Percentiles rank a stretch among this genome's conserved stretches.
Conservation (phyloP, 2,113 vertebrate genomes). For the Python bivittatus region DNA sequence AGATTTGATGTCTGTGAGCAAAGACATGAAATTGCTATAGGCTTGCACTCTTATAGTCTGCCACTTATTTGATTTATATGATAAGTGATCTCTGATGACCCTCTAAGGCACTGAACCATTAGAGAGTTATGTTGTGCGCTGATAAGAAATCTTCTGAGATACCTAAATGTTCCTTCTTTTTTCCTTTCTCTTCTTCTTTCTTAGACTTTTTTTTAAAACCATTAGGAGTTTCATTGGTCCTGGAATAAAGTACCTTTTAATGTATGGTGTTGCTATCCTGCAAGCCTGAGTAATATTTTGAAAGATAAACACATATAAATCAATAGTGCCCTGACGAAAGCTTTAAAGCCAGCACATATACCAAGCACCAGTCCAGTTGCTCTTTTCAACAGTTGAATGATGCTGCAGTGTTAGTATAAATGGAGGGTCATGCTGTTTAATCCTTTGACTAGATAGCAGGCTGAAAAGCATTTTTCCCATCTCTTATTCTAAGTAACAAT, state of each 20-base stretch:
- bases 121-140: slow-evolving; percentile 66
- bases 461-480: slow-evolving; percentile 43
- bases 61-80: slow-evolving; percentile 71
- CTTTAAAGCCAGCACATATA: slow-evolving; percentile 61
- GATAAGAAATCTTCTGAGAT: slow-evolving; percentile 75
- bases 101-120: slow-evolving; percentile 71
- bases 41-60: slow-evolving; percentile 61
- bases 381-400: slow-evolving; percentile 56
- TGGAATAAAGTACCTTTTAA: slow-evolving; percentile 66
- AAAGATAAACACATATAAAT: slow-evolving; percentile 68
- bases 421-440: slow-evolving; percentile 54
- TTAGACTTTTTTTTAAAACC: slow-evolving; percentile 24
- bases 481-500: slow-evolving; percentile 40
- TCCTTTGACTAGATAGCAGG: slow-evolving; percentile 53
- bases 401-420: slow-evolving; percentile 39
- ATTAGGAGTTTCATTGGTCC: slow-evolving; percentile 63
- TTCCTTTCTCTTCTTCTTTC: not conserved
- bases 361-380: slow-evolving; percentile 38
- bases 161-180: slow-evolving; percentile 65
- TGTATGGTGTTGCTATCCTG: slow-evolving; percentile 68
- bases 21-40: slow-evolving; percentile 65
- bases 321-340: slow-evolving; percentile 57
- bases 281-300: slow-evolving; percentile 68
- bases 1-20: slow-evolving; percentile 64
- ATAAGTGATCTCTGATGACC: slow-evolving; percentile 69